These are phyloP conservation scores for Nemotelus nigrinus DNA, from an alignment of 2,888 invertebrate species.

Conservation along the genomic window DNA sequence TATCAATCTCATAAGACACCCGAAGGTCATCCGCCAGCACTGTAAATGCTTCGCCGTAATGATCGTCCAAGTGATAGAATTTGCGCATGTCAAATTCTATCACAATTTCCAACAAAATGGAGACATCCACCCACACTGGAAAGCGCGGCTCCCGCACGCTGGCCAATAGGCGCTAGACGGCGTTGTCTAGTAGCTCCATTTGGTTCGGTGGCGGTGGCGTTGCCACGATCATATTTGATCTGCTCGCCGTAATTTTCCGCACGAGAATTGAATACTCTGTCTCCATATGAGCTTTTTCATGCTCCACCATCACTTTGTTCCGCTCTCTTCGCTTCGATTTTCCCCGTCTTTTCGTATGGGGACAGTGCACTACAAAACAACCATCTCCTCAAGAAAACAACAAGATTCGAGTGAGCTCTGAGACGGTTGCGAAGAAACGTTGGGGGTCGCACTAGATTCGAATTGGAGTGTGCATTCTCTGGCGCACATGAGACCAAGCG, in stretches of 20 bases:
- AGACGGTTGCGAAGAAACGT: no score
- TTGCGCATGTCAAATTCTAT: constrained; percentile 1
- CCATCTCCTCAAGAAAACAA: neutral
- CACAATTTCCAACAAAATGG: constrained; percentile 44
- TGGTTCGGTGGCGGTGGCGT: neutral
- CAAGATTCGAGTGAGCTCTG: neutral
- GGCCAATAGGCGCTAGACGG: constrained; percentile 31
- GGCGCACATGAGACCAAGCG: neutral
- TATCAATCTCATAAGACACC: neutral
- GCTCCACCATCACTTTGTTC: neutral
- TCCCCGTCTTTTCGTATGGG: neutral
- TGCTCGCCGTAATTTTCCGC: constrained; percentile 20
- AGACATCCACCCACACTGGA: constrained; percentile 38
- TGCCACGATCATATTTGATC: constrained; percentile 4
- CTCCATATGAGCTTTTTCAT: neutral
- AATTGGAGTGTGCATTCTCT: no score
- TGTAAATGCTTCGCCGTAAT: neutral
- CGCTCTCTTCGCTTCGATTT: constrained; percentile 1
- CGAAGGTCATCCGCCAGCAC: neutral
- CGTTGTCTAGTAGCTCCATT: constrained; percentile 26
- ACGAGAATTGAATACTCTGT: no score
- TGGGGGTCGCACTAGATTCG: no score
- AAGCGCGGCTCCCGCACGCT: constrained; percentile 5
- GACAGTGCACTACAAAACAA: no score
- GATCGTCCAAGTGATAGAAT: constrained; percentile 8